Conservation (phyloP, 1,140 invertebrate species). For the Drosophila persimilis region DNA sequence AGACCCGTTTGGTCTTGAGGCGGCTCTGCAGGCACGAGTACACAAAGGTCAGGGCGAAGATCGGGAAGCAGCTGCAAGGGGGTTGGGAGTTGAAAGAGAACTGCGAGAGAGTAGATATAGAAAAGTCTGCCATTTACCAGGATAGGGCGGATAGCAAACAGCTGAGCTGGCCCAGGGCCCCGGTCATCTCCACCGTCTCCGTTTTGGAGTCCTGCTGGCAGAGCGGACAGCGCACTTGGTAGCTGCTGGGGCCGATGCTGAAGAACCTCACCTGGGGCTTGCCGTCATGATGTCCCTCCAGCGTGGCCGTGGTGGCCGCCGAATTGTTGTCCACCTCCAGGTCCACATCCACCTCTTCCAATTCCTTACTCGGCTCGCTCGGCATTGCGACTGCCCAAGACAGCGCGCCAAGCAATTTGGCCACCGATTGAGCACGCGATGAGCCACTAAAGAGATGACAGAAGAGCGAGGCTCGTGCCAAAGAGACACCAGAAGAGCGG, state of each 20-base stretch:
- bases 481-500: conserved; percentile 14
- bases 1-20: conserved; percentile 72
- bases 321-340: conserved; percentile 44
- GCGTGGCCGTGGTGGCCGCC: conserved; percentile 51
- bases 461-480: neutral
- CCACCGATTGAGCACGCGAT: neutral
- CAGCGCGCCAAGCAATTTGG: conserved; percentile 11
- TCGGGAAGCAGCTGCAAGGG: conserved; percentile 70
- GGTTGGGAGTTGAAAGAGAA: neutral
- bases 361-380: conserved; percentile 16
- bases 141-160: conserved; percentile 68
- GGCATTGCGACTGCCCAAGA: conserved; percentile 54
- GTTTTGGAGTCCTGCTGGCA: conserved; percentile 58
- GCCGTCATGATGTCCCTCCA: conserved; percentile 23
- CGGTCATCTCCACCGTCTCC: conserved; percentile 68
- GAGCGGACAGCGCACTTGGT: conserved; percentile 66
- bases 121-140: conserved; percentile 48
- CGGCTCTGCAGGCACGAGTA: conserved; percentile 74
- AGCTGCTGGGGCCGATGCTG: conserved; percentile 66
- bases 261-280: conserved; percentile 70
- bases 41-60: conserved; percentile 69
- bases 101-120: conserved; percentile 2
- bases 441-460: neutral
- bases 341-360: conserved; percentile 63
- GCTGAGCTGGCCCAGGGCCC: conserved; percentile 66